A percentile compares a stretch with the other conserved stretches of the same genome.
phyloP scores from a whole-genome alignment of 2,113 vertebrate species.

The Oryzias curvinotus region DNA sequence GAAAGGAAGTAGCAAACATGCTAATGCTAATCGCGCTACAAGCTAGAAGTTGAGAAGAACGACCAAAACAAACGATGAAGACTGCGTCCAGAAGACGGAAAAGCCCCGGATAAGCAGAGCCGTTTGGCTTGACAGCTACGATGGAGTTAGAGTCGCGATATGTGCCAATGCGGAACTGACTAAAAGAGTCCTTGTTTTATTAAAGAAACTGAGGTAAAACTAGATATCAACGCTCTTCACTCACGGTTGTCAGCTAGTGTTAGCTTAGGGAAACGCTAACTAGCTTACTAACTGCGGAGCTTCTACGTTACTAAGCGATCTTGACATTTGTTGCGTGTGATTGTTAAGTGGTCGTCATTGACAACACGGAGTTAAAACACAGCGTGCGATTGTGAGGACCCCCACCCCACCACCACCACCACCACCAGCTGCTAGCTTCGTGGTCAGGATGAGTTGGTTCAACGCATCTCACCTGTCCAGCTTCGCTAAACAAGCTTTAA shows the following conservation, averaged over 20 bases:
- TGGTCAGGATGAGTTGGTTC: constrained; percentile 91
- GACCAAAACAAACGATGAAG: constrained; percentile 72
- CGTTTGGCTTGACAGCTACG: neutral
- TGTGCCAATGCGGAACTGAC: constrained; percentile 1
- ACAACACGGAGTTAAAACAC: too few species aligned
- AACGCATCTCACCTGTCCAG: constrained; percentile 96
- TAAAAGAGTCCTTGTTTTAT: neutral
- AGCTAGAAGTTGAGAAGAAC: constrained; percentile 26
- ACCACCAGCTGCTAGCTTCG: neutral
- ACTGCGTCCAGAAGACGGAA: constrained; percentile 12
- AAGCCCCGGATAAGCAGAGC: neutral
- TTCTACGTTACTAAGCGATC: neutral
- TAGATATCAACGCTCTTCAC: constrained; percentile 1
- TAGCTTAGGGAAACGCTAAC: constrained; percentile 28
- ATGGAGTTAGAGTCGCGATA: neutral
- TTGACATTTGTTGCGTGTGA: neutral
- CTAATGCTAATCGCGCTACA: constrained; percentile 50
- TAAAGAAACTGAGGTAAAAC: constrained; percentile 21
- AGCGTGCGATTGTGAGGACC: too few species aligned
- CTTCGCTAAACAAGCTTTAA: constrained; percentile 97
- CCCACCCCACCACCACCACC: too few species aligned
- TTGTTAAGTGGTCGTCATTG: too few species aligned
- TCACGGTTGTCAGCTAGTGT: constrained; percentile 4
- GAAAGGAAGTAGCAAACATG: constrained; percentile 68
- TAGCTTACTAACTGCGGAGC: constrained; percentile 10